Percentiles rank a stretch among this genome's conserved stretches.
phyloP scores from a whole-genome alignment of 2,113 vertebrate genomes.

The Saguinus midas region DNA sequence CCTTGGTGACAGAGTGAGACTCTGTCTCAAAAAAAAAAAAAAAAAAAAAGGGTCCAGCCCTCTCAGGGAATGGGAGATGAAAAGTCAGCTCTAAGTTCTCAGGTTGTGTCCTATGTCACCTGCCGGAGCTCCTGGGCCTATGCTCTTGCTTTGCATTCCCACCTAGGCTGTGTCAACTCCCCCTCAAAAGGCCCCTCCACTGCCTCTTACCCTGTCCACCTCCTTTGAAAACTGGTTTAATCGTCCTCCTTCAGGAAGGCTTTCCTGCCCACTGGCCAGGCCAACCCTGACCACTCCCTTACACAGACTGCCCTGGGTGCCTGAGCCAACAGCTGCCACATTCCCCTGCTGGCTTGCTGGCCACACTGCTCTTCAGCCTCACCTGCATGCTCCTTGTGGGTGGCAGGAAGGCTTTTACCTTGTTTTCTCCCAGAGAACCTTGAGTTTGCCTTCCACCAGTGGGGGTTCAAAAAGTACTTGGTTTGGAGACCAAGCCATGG shows the following conservation, averaged over 20 bases:
- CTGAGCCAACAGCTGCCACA: neutral
- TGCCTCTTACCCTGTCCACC: neutral
- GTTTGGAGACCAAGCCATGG: neutral
- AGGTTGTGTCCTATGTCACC: fast-evolving
- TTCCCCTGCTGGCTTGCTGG: no score
- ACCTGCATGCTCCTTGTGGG: no score
- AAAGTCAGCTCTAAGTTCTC: neutral
- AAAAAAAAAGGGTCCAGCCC: neutral
- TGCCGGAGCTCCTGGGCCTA: neutral
- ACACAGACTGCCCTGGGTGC: fast-evolving
- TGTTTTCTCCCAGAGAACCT: neutral
- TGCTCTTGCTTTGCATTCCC: neutral
- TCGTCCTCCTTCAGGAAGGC: neutral
- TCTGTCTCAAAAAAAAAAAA: no score
- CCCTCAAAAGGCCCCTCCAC: neutral
- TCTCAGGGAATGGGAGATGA: neutral
- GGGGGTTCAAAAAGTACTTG: no score
- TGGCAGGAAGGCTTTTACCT: neutral
- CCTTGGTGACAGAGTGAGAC: no score
- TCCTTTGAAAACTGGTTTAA: neutral
- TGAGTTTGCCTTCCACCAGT: neutral
- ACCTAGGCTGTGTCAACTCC: neutral
- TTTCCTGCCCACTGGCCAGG: neutral
- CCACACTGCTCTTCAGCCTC: neutral
- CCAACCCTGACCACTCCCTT: neutral